Evolutionary conservation across 2,888 invertebrate species (phyloP), one percentile per base, ranked within the genome.

Genomic region (Rotaria socialis): DNA sequence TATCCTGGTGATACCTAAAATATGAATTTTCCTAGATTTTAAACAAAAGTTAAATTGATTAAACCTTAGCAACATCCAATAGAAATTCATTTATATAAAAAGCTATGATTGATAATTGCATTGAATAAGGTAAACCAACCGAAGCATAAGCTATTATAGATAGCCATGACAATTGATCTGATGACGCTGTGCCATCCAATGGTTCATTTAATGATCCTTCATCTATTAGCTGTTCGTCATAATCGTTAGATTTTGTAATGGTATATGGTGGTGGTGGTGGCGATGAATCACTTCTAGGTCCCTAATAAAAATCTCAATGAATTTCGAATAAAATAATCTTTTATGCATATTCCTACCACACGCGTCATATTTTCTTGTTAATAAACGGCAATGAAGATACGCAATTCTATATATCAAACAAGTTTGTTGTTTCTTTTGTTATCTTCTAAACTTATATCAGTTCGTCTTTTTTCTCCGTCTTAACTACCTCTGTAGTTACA

Each of bases 1-100:
- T 67, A 67, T 2, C 3, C 27, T 67, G 67, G 67, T 35, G 67
- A 67, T 67, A 67, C 67, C 67, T 67, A 27, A 67, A 67, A 67
- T 35, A 67, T 24, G 16, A 8, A 58, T 58, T 58, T 10, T 24
- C n/a, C 35, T 5, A 11, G 6, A 35, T 16, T 27, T 67, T 11
- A 35, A 16, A 14, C 8, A 27, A 16, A 67, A 35, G 35, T 52
- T 52, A 35, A 67, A 67, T 67, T 67, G 2, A 67, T 16, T 35
- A 14, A 67, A 67, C 67, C 35, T 67, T 67, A 27, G 67, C 67
- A 27, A 35, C 35, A 67, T 67, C 67, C 16, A 67, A 35, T 1
- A 67, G 67, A 67, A 67, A 67, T 27, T 67, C 27, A 14, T 67
- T 67, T 16, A 67, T 67, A 67, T 67, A 67, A 67, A 67, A 67